Conservation (phyloP, 2,797 vertebrate species). For the Periophthalmus magnuspinnatus region DNA sequence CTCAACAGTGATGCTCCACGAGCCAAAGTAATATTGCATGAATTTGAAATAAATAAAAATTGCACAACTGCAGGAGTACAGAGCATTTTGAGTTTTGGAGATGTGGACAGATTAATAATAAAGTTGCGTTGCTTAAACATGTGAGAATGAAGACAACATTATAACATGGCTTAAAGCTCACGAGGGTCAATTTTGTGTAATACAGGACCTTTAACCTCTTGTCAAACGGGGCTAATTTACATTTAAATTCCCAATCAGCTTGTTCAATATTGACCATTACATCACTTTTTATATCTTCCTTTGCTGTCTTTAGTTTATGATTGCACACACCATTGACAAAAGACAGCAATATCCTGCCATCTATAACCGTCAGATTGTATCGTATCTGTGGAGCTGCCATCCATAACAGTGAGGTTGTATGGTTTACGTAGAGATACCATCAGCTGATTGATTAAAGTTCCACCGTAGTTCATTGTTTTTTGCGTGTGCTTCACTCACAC, state of each 20-base stretch:
- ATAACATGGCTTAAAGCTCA: too few relatives aligned
- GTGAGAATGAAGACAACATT: too few relatives aligned
- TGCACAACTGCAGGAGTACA: too few relatives aligned
- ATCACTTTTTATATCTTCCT: neutral
- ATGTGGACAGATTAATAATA: too few relatives aligned
- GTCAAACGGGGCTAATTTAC: too few relatives aligned
- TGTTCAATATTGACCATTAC: neutral
- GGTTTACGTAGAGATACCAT: constrained; percentile 16
- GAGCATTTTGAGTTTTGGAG: too few relatives aligned
- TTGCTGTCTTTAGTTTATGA: neutral
- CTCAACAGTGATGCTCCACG: too few relatives aligned
- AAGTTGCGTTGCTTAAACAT: too few relatives aligned
- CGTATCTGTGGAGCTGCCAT: neutral
- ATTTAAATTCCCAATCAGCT: neutral
- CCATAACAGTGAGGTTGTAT: neutral
- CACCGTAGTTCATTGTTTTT: constrained; percentile 26
- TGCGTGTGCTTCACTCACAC: constrained; percentile 10
- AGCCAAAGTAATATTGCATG: too few relatives aligned
- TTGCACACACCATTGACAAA: neutral
- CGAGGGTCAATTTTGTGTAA: too few relatives aligned
- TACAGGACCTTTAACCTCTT: too few relatives aligned
- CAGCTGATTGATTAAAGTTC: constrained; percentile 58
- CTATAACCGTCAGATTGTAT: neutral
- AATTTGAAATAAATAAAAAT: too few relatives aligned
- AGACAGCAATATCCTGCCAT: neutral